Percentiles rank a stretch among this genome's conserved stretches.
Evolutionary conservation across 2,888 invertebrate genomes (phyloP).

Genomic region (Drosophila meridiana): DNA sequence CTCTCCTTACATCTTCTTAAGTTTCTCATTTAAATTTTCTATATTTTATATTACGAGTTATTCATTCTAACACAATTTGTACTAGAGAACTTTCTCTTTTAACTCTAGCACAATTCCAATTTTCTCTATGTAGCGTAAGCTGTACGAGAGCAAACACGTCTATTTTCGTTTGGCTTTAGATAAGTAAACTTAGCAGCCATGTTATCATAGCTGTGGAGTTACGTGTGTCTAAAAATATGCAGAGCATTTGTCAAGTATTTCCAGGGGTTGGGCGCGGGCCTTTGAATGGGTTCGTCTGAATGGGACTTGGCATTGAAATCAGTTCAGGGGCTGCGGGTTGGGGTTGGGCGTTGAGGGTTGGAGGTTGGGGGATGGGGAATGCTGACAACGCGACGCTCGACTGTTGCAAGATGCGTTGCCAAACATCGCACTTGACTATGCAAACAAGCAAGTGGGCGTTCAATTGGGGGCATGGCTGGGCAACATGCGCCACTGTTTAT

Average conservation of each 20-base stretch:
- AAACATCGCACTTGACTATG: constrained; percentile 81
- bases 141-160: not conserved
- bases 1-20: rapidly evolving
- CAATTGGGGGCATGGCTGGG: constrained; percentile 38
- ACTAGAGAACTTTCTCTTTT: not conserved
- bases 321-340: not conserved
- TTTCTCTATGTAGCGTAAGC: not conserved
- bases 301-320: constrained; percentile 20
- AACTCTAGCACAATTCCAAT: not conserved
- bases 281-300: constrained; percentile 9
- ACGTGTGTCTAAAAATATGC: constrained; percentile 9
- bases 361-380: not conserved
- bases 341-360: not conserved
- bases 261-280: constrained; percentile 15
- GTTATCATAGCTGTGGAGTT: not conserved
- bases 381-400: constrained; percentile 17
- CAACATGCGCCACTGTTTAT: constrained; percentile 64
- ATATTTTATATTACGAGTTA: not conserved
- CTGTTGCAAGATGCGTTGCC: constrained; percentile 66
- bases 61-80: not conserved
- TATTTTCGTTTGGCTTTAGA: not conserved
- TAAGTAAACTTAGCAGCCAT: not conserved
- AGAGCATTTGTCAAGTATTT: constrained; percentile 4
- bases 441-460: constrained; percentile 72
- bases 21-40: not conserved